Evolutionary conservation across 2,888 invertebrate genomes (phyloP).

Genomic region (Schizotus pectinicornis): DNA sequence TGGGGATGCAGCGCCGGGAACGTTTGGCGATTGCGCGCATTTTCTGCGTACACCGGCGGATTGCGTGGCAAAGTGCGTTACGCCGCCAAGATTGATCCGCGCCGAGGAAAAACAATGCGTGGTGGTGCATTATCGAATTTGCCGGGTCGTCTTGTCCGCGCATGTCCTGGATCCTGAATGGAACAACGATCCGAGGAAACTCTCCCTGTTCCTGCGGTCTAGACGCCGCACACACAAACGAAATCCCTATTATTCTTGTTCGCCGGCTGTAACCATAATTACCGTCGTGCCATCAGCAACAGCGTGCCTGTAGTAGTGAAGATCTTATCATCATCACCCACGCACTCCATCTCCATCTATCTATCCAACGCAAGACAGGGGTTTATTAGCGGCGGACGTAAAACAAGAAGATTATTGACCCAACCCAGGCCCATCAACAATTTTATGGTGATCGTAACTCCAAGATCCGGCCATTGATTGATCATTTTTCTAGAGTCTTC

Average conservation of each 20-base stretch:
- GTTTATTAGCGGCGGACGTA: conserved; percentile 17
- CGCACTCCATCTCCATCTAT: conserved; percentile 13
- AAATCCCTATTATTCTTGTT: conserved; percentile 23
- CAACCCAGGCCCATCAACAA: conserved; percentile 5
- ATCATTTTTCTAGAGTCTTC: neutral
- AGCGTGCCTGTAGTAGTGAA: conserved; percentile 3
- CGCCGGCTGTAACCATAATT: conserved; percentile 22
- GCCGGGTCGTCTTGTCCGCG: conserved; percentile 26
- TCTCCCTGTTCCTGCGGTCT: neutral
- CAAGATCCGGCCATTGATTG: neutral
- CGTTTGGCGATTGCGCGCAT: conserved; percentile 5
- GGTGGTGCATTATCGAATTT: conserved; percentile 33
- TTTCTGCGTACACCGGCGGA: conserved; percentile 5
- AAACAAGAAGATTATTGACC: conserved; percentile 10
- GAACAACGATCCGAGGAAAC: neutral
- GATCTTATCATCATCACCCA: conserved; percentile 26
- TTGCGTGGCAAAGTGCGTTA: conserved; percentile 17
- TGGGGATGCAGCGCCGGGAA: neutral
- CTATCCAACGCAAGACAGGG: conserved; percentile 9
- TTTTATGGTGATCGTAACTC: conserved; percentile 17
- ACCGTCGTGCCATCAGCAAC: conserved; percentile 6
- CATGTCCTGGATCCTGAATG: conserved; percentile 28
- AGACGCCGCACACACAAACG: conserved; percentile 2
- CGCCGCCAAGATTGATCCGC: conserved; percentile 21
- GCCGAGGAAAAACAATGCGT: conserved; percentile 17